Base-by-base conservation (phyloP, 2,113 vertebrate species). In the Scophthalmus maximus region DNA sequence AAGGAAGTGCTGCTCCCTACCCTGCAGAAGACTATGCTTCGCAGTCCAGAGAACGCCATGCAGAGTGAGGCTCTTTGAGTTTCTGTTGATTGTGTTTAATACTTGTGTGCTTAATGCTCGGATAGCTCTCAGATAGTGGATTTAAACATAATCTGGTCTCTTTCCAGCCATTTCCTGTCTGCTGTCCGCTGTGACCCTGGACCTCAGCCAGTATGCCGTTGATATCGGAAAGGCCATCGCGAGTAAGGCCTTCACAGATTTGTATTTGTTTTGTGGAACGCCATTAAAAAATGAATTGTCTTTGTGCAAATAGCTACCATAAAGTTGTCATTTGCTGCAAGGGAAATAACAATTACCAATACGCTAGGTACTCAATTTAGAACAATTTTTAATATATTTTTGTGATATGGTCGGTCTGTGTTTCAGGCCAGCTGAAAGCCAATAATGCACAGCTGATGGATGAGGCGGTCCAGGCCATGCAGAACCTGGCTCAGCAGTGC, bases 141-240 rank as follows among this genome's bases (percentile, higher is more conserved):
- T 57, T 38, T 4, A 55, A 9, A 73, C 25, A 34, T 8, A 62
- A 0, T 73, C 23, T 70, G 7, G 1, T 83, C 32, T 72, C 42
- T 17, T 59, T 63, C n/a, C 85, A 99, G 98, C 97, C 2, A 90
- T 99, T 82, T 97, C 95, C 82, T 95, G 88, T 74, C 90, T 99
- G 79, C 85, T 98, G 0, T 92, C 95, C 0, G 94, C 95, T 42
- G 94, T 99, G 73, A 98, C 95, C 42, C 95, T 99, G 4, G 98
- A 99, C 83, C 96, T 99, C 66, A 99, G 98, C 88, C 97, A 97
- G 71, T 99, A 99, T 32, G 95, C 96, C 56, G 83, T 96, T 88
- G 97, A 98, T 81, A 95, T 99, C 0, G 92, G 95, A 66, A 99
- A 97, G 92, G 95, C 97, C 60, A 91, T 99, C 27, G 95, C 97